Conservation (phyloP, 2,888 invertebrate species). For the Perithous albicinctus region DNA sequence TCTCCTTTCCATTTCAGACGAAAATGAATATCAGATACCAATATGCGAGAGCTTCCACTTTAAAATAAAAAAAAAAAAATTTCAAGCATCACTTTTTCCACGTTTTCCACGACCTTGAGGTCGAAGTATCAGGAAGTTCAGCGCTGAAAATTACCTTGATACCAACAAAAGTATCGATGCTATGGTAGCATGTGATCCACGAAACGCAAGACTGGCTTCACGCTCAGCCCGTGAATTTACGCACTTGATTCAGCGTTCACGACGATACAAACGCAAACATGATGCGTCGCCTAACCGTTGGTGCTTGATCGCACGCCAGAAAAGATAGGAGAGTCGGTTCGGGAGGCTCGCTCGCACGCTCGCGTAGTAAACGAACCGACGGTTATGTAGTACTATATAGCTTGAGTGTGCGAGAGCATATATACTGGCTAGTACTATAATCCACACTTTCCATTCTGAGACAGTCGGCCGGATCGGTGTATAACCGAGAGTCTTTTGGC, state of each 20-base stretch:
- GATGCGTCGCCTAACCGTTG: constrained; percentile 1
- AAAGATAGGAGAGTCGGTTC: constrained; percentile 6
- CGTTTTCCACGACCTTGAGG: too few species aligned
- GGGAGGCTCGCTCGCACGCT: constrained; percentile 30
- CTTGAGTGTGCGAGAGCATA: background rate
- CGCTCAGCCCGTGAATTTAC: constrained; percentile 50
- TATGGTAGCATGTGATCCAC: background rate
- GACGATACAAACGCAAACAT: constrained; percentile 29
- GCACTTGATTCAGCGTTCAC: constrained; percentile 59
- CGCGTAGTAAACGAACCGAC: constrained; percentile 37
- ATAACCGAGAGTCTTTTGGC: background rate
- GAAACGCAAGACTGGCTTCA: background rate
- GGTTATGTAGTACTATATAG: constrained; percentile 15
- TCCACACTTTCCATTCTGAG: constrained; percentile 37
- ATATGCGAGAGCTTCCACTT: too few species aligned
- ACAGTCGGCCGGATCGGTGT: constrained; percentile 3
- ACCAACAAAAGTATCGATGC: too few species aligned
- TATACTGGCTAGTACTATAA: constrained; percentile 13
- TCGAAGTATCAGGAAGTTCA: too few species aligned
- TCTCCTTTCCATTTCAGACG: too few species aligned
- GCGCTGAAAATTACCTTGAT: too few species aligned
- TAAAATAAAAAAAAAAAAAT: too few species aligned
- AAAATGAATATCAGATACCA: too few species aligned
- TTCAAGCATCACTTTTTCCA: too few species aligned
- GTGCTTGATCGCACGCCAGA: constrained; percentile 13